Evolutionary conservation across 1,140 invertebrate genomes (phyloP).

Genomic region (Pogonomyrmex californicus): DNA sequence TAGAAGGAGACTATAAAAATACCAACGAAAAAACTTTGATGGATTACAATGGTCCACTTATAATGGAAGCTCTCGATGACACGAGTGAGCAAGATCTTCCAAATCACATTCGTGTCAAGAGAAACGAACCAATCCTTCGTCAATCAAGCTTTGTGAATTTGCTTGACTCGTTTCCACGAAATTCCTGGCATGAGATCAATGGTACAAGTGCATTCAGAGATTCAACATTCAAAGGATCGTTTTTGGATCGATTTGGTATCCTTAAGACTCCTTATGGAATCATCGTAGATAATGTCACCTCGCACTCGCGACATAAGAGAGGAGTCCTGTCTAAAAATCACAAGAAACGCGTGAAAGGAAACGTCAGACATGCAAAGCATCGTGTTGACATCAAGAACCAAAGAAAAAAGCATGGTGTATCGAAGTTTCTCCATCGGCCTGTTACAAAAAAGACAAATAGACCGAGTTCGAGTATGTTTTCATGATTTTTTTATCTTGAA

Average conservation of each 20-base stretch:
- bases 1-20: not conserved
- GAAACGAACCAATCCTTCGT: slow-evolving; percentile 37
- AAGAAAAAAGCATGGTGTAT: slow-evolving; percentile 13
- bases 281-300: not conserved
- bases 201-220: not conserved
- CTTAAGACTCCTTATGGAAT: not conserved
- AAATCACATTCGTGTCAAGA: slow-evolving; percentile 71
- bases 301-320: not conserved
- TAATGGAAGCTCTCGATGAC: slow-evolving; percentile 47
- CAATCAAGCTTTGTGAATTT: slow-evolving; percentile 23
- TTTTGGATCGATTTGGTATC: not conserved
- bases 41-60: slow-evolving; percentile 44
- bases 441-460: not conserved
- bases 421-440: not conserved
- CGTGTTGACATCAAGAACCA: not conserved
- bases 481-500: not conserved
- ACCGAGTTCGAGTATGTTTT: not conserved
- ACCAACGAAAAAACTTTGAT: slow-evolving; percentile 41
- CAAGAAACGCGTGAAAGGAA: not conserved
- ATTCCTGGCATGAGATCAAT: not conserved
- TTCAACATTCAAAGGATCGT: not conserved
- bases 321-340: not conserved
- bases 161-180: not conserved
- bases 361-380: not conserved
- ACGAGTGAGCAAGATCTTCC: slow-evolving; percentile 30